Evolutionary conservation across 2,888 invertebrate genomes (phyloP), one percentile per base, ranked within the genome.

Genomic region (Epinotia ramella): DNA sequence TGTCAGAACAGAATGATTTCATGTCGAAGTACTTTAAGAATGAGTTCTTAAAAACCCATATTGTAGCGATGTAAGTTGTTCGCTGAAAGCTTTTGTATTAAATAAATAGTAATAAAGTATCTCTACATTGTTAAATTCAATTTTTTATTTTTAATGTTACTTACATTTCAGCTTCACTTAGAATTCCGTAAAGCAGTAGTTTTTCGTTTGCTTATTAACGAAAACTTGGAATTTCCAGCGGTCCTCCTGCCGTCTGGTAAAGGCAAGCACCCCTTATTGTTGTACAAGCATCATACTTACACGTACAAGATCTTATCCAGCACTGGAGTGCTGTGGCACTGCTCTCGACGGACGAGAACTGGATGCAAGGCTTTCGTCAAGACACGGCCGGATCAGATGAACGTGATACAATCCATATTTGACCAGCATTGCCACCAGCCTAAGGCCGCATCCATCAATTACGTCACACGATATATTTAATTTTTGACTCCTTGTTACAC

Each of bases 321-420:
- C n/a, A 80, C 78, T 1, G 84, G 86, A 11, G 84, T 91, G 1
- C 83, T 91, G 0, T 91, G 91, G 91, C 91, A 91, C 73, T 91
- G 91, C 73, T 91, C 91, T 0, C 80, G 89, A 44, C 81, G 91
- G 24, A 86, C 84, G 13, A 84, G 87, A 49, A 91, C 90, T 11
- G 91, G 91, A 0, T 91, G 91, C 78, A 91, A 90, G 70, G 91
- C 91, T 0, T 90, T 88, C 75, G 82, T 91, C 56, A 91, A 86
- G 77, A 87, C 90, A 0, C 73, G 80, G 1, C 84, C 85, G 0
- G 80, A 86, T 24, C 80, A 83, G 56, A 82, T 88, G 78, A 80
- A 88, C 49, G 65, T 73, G 6, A 84, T 90, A 3, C 78, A 84
- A 63, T 77, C 84, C 0, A 82, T 80, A 0, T 84, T 80, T 60